Evolutionary conservation across 1,140 invertebrate species (phyloP), one percentile per base, ranked within the genome.

Genomic region (Probaryconus sp.): DNA sequence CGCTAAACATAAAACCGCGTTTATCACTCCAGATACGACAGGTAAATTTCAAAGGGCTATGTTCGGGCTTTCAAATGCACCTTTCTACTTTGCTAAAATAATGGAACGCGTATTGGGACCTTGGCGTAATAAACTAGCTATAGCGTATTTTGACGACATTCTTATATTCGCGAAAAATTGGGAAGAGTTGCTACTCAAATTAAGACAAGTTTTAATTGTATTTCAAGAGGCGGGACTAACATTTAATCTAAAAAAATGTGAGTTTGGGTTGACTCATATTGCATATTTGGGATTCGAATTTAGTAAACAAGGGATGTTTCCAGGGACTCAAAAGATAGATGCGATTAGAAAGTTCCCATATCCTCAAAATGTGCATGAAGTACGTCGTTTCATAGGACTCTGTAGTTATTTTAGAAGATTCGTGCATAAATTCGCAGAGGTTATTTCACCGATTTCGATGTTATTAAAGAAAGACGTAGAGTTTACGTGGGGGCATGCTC

Each of bases 321-420:
- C 77, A 3, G 65, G 77, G 31, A 60, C 60, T 0, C 24, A 37
- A 1, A 85, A 82, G 47, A 45, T 81, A 0, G 11, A 35, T 5
- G 77, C 76, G 5, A 18, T 87, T 3, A 31, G 42, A 21, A 35
- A 81, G 0, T 82, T 76, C 42, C 79, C 82, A 2, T 33, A 11
- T 17, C 79, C 82, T 0, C 60, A 20, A 35, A 79, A 74, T 30
- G 42, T 60, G 0, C 61, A 78, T 5, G 38, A 81, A 16, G 42
- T 85, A 1, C 64, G 77, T 28, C 38, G 60, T 35, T 83, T 85
- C 55, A 21, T 86, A 3, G 83, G 82, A 3, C 35, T 87, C 4
- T 14, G 51, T 1, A 65, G 75, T 2, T 84, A 76, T 42, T 84
- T 81, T 48, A 31, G 79, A 18, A 18, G 68, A n/a, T 83, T 81